Conservation (phyloP, 2,888 invertebrate genomes). For the Acronicta leporina region DNA sequence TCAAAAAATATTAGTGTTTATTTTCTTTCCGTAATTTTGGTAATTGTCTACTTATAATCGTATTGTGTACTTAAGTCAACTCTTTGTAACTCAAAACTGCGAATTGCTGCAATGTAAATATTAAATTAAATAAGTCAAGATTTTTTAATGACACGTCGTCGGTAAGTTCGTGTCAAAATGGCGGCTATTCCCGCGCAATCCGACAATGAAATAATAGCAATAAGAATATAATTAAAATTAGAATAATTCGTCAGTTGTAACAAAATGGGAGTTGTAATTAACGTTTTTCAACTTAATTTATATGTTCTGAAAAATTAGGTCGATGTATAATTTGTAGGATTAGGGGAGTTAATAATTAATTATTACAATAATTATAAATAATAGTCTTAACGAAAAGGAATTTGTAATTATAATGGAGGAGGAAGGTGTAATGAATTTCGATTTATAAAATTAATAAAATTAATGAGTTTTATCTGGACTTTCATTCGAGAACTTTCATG, state of each 20-base stretch:
- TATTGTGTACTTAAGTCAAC: conserved; percentile 49
- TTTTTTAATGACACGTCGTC: conserved; percentile 56
- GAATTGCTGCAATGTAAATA: conserved; percentile 66
- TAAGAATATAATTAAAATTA: conserved; percentile 71
- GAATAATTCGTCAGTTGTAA: conserved; percentile 67
- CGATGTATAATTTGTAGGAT: conserved; percentile 82
- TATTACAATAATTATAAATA: conserved; percentile 82
- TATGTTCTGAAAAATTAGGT: conserved; percentile 79
- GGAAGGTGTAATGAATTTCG: conserved; percentile 87
- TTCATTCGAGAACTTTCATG: conserved; percentile 59
- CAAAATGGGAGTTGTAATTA: conserved; percentile 74
- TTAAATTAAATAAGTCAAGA: conserved; percentile 49
- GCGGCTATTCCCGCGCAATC: conserved; percentile 54
- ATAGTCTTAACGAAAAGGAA: conserved; percentile 82
- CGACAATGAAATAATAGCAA: conserved; percentile 78
- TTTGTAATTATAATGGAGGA: conserved; percentile 86
- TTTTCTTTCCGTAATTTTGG: neutral
- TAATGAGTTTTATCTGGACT: conserved; percentile 82
- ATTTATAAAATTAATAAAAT: conserved; percentile 89
- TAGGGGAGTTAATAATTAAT: conserved; percentile 77
- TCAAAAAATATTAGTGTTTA: neutral
- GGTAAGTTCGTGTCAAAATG: conserved; percentile 64
- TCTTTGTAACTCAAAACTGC: conserved; percentile 32
- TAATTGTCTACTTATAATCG: conserved; percentile 11
- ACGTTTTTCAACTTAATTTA: conserved; percentile 81